Evolutionary conservation across 2,797 vertebrate genomes (phyloP), one percentile per base, ranked within the genome.

Genomic region (Taenioides sp.): DNA sequence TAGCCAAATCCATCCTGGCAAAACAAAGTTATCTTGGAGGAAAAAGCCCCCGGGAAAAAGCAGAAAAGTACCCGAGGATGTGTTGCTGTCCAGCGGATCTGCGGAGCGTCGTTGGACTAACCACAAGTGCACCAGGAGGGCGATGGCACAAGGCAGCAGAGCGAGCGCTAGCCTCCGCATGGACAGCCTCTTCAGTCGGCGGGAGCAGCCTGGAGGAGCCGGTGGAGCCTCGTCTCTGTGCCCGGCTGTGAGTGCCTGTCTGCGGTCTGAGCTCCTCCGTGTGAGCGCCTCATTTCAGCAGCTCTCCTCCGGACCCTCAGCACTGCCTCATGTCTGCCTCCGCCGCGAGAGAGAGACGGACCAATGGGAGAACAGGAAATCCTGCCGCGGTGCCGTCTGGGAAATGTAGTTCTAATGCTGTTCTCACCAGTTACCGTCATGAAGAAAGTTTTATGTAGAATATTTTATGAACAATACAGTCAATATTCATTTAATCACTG

Each of bases 61-160:
- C 64, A 75, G 3, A 61, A 57, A 90, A 90, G 86, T 93, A 94
- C 93, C 93, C 75, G 91, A 82, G 81, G 75, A 70, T 57, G 84
- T 79, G 85, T 80, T 78, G 86, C 79, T 81, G 84, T 92, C 92
- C 92, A 66, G 80, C 88, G 89, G 83, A 75, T 83, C 80, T 81
- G 91, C 87, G 80, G 89, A 87, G 80, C 84, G 79, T 91, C 92
- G 90, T 82, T 87, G 89, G 70, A 93, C 92, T 92, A 94, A 90
- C 94, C 95, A 96, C 90, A 96, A 93, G 93, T 96, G 96, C 90
- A 97, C 89, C 89, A 94, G 93, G 79, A 95, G 94, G 93, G 94
- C 96, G 88, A 96, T 80, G 81, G 93, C 94, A 91, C 96, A 97
- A 87, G 95, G 95, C 80, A 95, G 91, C 90, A 97, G 90, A 87